Percentiles rank a stretch among this genome's conserved stretches.
These are phyloP conservation scores for Penaeus chinensis DNA, from an alignment of 1,140 invertebrate genomes.

Conservation along the genomic window DNA sequence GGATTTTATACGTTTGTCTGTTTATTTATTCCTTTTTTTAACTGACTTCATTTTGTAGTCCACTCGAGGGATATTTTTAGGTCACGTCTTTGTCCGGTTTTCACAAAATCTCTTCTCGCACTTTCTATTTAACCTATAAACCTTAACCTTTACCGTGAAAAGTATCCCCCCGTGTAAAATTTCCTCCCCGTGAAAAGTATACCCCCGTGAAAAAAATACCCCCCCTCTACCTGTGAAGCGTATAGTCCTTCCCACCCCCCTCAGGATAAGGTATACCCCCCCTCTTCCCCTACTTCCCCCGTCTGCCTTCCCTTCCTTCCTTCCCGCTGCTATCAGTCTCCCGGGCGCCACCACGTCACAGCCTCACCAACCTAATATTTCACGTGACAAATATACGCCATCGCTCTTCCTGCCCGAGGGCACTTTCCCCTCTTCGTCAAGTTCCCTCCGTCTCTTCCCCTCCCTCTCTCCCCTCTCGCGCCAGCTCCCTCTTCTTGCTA, in stretches of 20 bases:
- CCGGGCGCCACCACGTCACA: constrained; percentile 8
- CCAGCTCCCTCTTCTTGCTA: background rate
- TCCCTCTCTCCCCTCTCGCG: background rate
- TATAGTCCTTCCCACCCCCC: no score
- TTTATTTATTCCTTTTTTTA: no score
- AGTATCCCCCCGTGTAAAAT: no score
- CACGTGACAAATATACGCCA: constrained; percentile 44
- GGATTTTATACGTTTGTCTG: no score
- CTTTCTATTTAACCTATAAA: no score
- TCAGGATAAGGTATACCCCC: background rate
- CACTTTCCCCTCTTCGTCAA: constrained; percentile 23
- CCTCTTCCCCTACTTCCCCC: background rate
- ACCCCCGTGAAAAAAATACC: no score
- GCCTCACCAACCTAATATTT: constrained; percentile 40
- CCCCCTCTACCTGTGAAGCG: background rate
- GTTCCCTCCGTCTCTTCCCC: constrained; percentile 11
- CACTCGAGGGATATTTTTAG: no score
- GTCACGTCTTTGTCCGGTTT: no score
- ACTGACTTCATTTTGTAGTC: no score
- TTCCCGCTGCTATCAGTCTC: background rate
- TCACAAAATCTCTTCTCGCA: no score
- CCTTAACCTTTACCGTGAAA: no score
- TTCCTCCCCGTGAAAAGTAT: no score
- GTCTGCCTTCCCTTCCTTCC: background rate
- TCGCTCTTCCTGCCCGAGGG: background rate